Evolutionary conservation across 2,797 vertebrate species (phyloP).

Genomic region (Chelon labrosus): DNA sequence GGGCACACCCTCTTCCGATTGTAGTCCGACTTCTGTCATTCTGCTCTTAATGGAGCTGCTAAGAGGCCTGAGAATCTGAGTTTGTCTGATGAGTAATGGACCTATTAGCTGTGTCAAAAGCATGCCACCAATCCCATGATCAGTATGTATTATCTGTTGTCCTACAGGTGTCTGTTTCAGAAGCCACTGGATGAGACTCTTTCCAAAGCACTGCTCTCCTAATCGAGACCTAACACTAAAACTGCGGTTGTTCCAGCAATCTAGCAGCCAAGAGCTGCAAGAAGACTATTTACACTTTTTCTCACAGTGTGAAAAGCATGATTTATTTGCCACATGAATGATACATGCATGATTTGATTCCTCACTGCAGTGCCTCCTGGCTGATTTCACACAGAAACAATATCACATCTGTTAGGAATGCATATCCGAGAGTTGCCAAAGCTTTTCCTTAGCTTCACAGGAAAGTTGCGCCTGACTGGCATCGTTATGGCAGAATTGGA

Average conservation of each 20-base stretch:
- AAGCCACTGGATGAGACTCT: constrained; percentile 10
- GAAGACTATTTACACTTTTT: neutral
- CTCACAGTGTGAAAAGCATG: constrained; percentile 1
- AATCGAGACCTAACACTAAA: constrained; percentile 29
- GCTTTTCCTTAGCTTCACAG: constrained; percentile 45
- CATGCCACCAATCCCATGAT: constrained; percentile 68
- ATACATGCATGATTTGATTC: constrained; percentile 26
- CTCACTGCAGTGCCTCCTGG: constrained; percentile 18
- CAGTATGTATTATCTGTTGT: constrained; percentile 60
- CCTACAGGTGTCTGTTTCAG: constrained; percentile 48
- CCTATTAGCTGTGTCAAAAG: constrained; percentile 67
- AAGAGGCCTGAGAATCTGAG: constrained; percentile 73
- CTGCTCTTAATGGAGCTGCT: constrained; percentile 70
- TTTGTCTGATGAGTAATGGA: constrained; percentile 73
- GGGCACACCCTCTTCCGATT: constrained; percentile 79
- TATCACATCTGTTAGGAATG: constrained; percentile 44
- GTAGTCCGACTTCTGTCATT: constrained; percentile 70
- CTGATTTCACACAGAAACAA: constrained; percentile 13
- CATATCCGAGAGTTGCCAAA: constrained; percentile 47
- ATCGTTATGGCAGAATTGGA: constrained; percentile 62
- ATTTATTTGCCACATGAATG: constrained; percentile 35
- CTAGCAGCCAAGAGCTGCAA: neutral
- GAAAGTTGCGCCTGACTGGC: constrained; percentile 69
- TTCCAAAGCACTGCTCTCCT: constrained; percentile 36
- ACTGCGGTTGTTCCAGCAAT: neutral